phyloP scores from a whole-genome alignment of 2,797 vertebrate genomes.

The Argya squamiceps region DNA sequence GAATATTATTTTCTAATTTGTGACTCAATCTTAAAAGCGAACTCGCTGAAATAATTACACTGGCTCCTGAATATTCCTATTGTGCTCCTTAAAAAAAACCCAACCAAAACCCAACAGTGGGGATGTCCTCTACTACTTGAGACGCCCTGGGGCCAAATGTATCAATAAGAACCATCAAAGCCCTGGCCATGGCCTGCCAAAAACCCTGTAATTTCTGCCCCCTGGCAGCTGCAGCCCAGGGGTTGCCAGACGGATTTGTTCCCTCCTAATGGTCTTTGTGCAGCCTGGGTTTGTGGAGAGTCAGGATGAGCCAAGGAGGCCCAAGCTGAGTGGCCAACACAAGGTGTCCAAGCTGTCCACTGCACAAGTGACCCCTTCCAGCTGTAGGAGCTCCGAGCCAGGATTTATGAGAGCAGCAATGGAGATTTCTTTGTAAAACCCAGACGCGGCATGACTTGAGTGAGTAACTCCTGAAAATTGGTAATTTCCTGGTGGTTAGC shows the following conservation, averaged over 20 bases:
- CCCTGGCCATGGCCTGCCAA: not conserved
- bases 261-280: not conserved
- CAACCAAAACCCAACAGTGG: not conserved
- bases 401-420: constrained; percentile 21
- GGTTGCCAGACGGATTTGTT: not conserved
- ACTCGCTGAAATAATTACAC: constrained; percentile 85
- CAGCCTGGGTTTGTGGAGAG: not conserved
- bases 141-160: constrained; percentile 29
- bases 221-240: constrained; percentile 25
- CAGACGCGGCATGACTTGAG: constrained; percentile 61
- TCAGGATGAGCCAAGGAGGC: not conserved
- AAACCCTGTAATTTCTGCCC: not conserved
- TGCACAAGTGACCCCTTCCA: not conserved
- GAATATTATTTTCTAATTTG: constrained; percentile 83
- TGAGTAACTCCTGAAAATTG: constrained; percentile 76
- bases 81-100: constrained; percentile 23
- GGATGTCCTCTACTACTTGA: not conserved
- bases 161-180: constrained; percentile 67
- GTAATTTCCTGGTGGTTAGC: constrained; percentile 77
- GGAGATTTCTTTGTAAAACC: constrained; percentile 1
- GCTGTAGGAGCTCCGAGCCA: not conserved
- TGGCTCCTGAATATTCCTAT: constrained; percentile 71
- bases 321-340: not conserved
- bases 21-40: constrained; percentile 81
- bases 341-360: not conserved